A percentile compares a stretch with the other conserved stretches of the same genome.
phyloP scores from a whole-genome alignment of 1,140 invertebrate species.

The Ectropis grisescens region DNA sequence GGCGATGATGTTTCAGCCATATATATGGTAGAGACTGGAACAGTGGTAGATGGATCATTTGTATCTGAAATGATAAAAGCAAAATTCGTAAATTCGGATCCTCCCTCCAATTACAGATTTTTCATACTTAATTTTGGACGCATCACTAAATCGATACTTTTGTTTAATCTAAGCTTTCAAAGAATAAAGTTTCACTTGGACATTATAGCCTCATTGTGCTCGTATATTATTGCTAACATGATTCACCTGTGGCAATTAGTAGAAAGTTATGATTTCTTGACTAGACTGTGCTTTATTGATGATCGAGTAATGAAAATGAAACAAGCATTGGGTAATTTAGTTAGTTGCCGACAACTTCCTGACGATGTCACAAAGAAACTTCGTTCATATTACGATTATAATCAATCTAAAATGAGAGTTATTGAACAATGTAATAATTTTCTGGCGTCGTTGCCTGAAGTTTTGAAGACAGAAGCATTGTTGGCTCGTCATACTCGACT shows the following conservation, averaged over 20 bases:
- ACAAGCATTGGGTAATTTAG: constrained; percentile 9
- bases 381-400: constrained; percentile 15
- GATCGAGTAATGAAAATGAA: constrained; percentile 3
- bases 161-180: constrained; percentile 18
- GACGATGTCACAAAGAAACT: constrained; percentile 18
- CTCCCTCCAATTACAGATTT: constrained; percentile 4
- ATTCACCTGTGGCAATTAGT: constrained; percentile 9
- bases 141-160: constrained; percentile 16
- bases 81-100: constrained; percentile 5
- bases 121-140: constrained; percentile 13
- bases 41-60: constrained; percentile 8
- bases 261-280: constrained; percentile 4
- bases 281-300: constrained; percentile 1
- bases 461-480: constrained; percentile 18
- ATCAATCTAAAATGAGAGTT: constrained; percentile 9
- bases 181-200: constrained; percentile 12
- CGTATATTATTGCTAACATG: constrained; percentile 16
- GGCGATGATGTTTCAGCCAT: constrained; percentile 14
- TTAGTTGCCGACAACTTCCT: constrained; percentile 14
- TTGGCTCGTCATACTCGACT: constrained; percentile 11
- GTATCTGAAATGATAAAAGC: constrained; percentile 5
- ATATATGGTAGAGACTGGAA: constrained; percentile 4
- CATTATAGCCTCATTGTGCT: constrained; percentile 11
- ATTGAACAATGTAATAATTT: constrained; percentile 16
- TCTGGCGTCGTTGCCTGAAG: constrained; percentile 8